phyloP scores from a whole-genome alignment of 2,113 vertebrate genomes.

The Scomber scombrus region DNA sequence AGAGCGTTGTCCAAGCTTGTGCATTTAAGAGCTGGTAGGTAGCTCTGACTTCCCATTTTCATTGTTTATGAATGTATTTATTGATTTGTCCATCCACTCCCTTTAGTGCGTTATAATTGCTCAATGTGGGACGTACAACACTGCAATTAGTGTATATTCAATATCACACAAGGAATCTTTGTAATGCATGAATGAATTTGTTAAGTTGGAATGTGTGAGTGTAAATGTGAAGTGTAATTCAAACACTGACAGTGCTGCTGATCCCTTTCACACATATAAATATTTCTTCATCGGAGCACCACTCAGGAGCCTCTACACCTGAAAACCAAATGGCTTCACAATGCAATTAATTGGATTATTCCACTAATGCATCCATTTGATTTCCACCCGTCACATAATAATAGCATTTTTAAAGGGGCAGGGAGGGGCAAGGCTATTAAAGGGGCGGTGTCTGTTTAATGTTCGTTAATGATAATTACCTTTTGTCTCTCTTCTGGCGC shows the following conservation, averaged over 20 bases:
- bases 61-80: background rate
- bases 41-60: background rate
- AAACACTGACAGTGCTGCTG: constrained; percentile 26
- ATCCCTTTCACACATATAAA: constrained; percentile 50
- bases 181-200: constrained; percentile 1
- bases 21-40: background rate
- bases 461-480: constrained; percentile 24
- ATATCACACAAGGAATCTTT: background rate
- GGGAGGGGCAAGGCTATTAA: background rate
- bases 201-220: constrained; percentile 16
- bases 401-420: constrained; percentile 34
- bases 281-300: constrained; percentile 41
- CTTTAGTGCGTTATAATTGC: background rate
- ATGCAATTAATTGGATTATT: constrained; percentile 52
- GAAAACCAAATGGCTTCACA: constrained; percentile 35
- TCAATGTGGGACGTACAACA: background rate
- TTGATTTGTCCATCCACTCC: background rate
- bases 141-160: constrained; percentile 12
- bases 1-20: background rate
- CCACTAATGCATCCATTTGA: constrained; percentile 59
- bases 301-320: constrained; percentile 41
- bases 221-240: constrained; percentile 40
- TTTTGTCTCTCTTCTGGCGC: constrained; percentile 4
- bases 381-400: constrained; percentile 22
- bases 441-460: constrained; percentile 41